Conservation (phyloP, 2,888 invertebrate genomes). For the Drosophila testacea region DNA sequence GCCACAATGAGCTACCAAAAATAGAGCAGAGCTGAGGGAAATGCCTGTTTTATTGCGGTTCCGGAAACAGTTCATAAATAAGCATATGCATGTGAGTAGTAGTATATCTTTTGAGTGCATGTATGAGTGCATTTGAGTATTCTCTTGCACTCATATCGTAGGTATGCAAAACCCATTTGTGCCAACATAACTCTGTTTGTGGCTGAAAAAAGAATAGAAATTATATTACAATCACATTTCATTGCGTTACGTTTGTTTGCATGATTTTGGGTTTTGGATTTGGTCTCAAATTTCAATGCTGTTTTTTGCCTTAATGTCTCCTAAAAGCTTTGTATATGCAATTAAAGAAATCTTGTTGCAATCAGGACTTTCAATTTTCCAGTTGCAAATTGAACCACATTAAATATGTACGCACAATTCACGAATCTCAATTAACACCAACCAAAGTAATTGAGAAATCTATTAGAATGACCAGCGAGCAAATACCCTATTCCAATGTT, state of each 20-base stretch:
- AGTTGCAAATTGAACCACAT: slow-evolving; percentile 31
- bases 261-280: slow-evolving; percentile 13
- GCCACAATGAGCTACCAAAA: slow-evolving; percentile 53
- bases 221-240: slow-evolving; percentile 51
- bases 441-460: background rate
- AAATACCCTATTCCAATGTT: slow-evolving; percentile 2
- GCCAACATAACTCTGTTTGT: slow-evolving; percentile 60
- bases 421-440: slow-evolving; percentile 59
- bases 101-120: slow-evolving; percentile 4
- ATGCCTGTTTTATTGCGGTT: slow-evolving; percentile 73
- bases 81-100: slow-evolving; percentile 43
- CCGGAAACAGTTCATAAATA: slow-evolving; percentile 74
- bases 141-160: slow-evolving; percentile 9
- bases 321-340: slow-evolving; percentile 30
- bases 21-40: slow-evolving; percentile 48
- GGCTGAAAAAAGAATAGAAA: slow-evolving; percentile 40
- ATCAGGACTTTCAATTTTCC: slow-evolving; percentile 4
- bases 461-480: background rate
- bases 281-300: background rate
- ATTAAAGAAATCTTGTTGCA: slow-evolving; percentile 21
- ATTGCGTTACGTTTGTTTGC: slow-evolving; percentile 28
- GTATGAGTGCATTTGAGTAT: slow-evolving; percentile 19
- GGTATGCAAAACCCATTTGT: slow-evolving; percentile 59
- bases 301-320: slow-evolving; percentile 19
- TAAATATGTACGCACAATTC: slow-evolving; percentile 58